These are phyloP conservation scores for Smittia sp. DNA, from an alignment of 2,888 invertebrate species.

Conservation along the genomic window DNA sequence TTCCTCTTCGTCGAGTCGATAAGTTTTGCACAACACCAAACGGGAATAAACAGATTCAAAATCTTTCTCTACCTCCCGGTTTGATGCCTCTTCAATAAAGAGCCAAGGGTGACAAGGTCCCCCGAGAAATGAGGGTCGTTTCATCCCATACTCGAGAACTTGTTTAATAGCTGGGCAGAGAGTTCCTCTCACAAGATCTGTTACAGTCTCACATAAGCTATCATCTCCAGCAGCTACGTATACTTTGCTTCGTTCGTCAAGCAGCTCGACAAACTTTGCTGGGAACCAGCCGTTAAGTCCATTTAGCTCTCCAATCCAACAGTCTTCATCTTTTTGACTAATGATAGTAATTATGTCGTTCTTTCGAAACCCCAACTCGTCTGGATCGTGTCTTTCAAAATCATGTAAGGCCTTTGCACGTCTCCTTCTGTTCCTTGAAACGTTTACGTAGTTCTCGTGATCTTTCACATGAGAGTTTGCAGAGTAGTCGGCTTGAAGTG, in stretches of 20 bases:
- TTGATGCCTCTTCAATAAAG: slow-evolving; percentile 96
- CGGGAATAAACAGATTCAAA: slow-evolving; percentile 97
- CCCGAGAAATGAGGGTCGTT: slow-evolving; percentile 82
- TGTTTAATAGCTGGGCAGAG: slow-evolving; percentile 91
- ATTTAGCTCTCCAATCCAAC: slow-evolving; percentile 97
- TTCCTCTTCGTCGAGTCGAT: slow-evolving; percentile 96
- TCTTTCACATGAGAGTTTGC: slow-evolving; percentile 94
- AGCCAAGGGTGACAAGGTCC: slow-evolving; percentile 98
- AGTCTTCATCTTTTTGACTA: slow-evolving; percentile 96
- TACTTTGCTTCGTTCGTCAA: slow-evolving; percentile 91
- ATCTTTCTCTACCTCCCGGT: slow-evolving; percentile 94
- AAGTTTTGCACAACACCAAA: slow-evolving; percentile 95
- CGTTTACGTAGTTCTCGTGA: slow-evolving; percentile 92
- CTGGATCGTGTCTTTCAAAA: slow-evolving; percentile 96
- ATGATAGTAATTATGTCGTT: slow-evolving; percentile 98
- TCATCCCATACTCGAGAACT: slow-evolving; percentile 93
- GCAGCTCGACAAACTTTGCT: slow-evolving; percentile 90
- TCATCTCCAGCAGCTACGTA: slow-evolving; percentile 95
- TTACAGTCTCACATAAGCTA: slow-evolving; percentile 92
- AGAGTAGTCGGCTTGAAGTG: slow-evolving; percentile 86
- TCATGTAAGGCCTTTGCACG: slow-evolving; percentile 92
- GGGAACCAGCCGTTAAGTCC: slow-evolving; percentile 95
- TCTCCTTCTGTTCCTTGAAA: slow-evolving; percentile 79
- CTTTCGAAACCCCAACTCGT: slow-evolving; percentile 96
- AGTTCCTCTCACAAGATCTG: slow-evolving; percentile 92